Base-by-base conservation (phyloP, 2,113 vertebrate species). In the Zonotrichia leucophrys region DNA sequence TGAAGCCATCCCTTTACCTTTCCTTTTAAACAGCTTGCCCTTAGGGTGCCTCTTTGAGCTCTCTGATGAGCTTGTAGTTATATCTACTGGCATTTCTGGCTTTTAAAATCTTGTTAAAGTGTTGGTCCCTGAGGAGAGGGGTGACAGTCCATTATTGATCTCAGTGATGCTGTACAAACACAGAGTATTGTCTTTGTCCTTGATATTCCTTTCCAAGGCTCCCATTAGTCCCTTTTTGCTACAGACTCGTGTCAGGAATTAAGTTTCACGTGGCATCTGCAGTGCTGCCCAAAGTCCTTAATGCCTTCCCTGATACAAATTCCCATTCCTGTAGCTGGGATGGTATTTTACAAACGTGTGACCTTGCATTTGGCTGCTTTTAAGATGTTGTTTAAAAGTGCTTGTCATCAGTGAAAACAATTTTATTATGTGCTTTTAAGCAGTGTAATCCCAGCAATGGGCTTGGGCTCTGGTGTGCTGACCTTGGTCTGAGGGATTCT, bases 211-310 rank as follows among this genome's bases (percentile, higher is more conserved):
- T 86, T 78, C 55, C 52, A 67, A 60, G 39, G 39, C 47, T 94
- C 52, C 85, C 2, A 1, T 77, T 90, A 95, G 92, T 44, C 35
- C 20, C 30, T 91, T 84, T 72, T 68, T 50, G 64, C 69, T 80
- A 3, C 31, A 22, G 47, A 2, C 39, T 92, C 1, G 0, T 22
- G 22, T 83, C 22, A 74, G 90, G 59, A 86, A 85, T 94, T 93
- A 67, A 49, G 52, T 44, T 76, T 81, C 63, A 83, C 1, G 2
- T 82, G 79, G 52, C 39, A 41, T 56, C 75, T 83, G 85, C 87
- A 86, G 33, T 37, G 87, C 90, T 96, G 82, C 68, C 76, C 44
- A 5, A 78, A 95, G 76, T 83, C 73, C 83, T 86, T 86, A 37
- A 37, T 83, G 79, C 72, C 44, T 66, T 79, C 27, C 7, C 5